A percentile compares a stretch with the other conserved stretches of the same genome.
phyloP scores from a whole-genome alignment of 2,888 invertebrate genomes.

The Drosophila austrosaltans region DNA sequence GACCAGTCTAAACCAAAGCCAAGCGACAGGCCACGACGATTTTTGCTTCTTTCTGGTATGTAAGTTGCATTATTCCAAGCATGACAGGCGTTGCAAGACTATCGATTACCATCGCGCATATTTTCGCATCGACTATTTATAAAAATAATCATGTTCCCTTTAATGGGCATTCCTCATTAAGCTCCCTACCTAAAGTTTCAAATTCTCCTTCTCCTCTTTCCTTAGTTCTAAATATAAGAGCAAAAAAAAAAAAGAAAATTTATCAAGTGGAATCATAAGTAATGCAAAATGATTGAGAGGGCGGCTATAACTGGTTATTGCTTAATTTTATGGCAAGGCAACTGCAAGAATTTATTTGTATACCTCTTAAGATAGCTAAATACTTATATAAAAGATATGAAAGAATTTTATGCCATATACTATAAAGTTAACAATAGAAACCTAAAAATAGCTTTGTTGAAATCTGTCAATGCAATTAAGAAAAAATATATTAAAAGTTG shows the following conservation, averaged over 20 bases:
- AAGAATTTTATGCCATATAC: too few species aligned
- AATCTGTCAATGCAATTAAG: too few species aligned
- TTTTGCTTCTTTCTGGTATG: constrained; percentile 31
- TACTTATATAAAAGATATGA: too few species aligned
- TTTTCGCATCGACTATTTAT: constrained; percentile 37
- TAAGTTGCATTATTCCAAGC: constrained; percentile 70
- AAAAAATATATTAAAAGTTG: too few species aligned
- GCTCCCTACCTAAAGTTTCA: constrained; percentile 19
- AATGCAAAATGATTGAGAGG: constrained; percentile 12
- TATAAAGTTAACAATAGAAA: too few species aligned
- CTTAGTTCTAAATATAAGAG: background rate
- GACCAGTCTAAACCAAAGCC: background rate
- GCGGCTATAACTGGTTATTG: background rate
- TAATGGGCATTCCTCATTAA: constrained; percentile 63
- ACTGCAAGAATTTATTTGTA: too few species aligned
- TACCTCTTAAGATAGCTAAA: too few species aligned
- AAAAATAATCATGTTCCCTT: constrained; percentile 59
- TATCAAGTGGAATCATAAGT: constrained; percentile 7
- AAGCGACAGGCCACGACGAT: background rate
- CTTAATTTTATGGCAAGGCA: too few species aligned
- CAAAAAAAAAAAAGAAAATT: background rate
- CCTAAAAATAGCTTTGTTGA: too few species aligned
- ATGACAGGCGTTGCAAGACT: constrained; percentile 74
- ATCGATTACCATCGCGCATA: constrained; percentile 59
- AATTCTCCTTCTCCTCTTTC: background rate